These are phyloP conservation scores for Falco naumanni DNA, from an alignment of 2,797 vertebrate genomes.

Conservation along the genomic window DNA sequence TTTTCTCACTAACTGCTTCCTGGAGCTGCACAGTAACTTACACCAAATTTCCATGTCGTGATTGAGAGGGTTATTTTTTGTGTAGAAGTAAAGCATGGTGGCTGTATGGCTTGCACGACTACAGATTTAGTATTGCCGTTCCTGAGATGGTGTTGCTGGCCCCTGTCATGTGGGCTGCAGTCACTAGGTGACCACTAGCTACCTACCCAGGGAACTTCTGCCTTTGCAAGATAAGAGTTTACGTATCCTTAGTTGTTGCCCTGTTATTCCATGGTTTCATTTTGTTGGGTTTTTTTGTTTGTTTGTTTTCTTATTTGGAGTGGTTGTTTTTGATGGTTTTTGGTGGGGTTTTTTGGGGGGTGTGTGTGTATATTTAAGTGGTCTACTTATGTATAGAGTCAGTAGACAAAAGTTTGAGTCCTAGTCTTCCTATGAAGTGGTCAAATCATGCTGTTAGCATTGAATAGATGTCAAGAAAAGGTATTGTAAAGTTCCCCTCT, in stretches of 20 bases:
- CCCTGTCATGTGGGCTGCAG: background rate
- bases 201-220: background rate
- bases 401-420: background rate
- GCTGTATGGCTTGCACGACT: background rate
- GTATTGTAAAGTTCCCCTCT: background rate
- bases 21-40: background rate
- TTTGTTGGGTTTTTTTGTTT: too few relatives aligned
- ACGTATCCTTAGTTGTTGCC: background rate
- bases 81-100: background rate
- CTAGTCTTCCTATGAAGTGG: background rate
- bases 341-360: background rate
- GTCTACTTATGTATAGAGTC: background rate
- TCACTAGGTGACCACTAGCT: background rate
- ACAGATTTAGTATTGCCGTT: background rate
- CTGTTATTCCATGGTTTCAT: background rate
- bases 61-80: background rate
- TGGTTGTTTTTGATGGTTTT: background rate
- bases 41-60: background rate
- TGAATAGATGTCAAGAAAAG: background rate
- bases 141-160: background rate
- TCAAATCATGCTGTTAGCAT: background rate
- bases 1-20: background rate
- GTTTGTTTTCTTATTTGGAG: too few relatives aligned
- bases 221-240: background rate
- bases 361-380: background rate